Evolutionary conservation across 2,113 vertebrate species (phyloP), one percentile per base, ranked within the genome.

Genomic region (Thermophis baileyi): DNA sequence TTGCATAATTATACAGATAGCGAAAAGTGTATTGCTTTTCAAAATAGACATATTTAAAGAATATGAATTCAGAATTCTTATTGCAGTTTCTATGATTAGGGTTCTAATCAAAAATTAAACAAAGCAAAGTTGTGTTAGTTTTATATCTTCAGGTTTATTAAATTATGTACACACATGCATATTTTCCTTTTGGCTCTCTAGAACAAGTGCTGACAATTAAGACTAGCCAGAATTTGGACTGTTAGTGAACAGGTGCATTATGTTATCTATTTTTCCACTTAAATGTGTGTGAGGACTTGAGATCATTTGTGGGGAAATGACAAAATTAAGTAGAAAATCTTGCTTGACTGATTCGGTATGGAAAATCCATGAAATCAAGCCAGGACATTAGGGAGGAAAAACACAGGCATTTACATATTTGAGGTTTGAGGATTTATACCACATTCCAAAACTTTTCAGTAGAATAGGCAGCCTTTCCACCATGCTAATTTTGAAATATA

Each of bases 201-300:
- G 18, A 27, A 55, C 60, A 93, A 30, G 44, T 40, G 53, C 54
- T 44, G 40, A 74, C 90, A 91, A 91, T 53, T 44, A 22, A 24
- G 18, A 6, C 91, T 25, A 91, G 63, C 50, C 81, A 74, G 92
- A 54, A 87, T 85, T 30, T 49, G 69, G 35, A 50, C 46, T 60
- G 24, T 57, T 35, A 74, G 0, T 0, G 40, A 60, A 0, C 0
- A 91, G 44, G 86, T 16, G 1, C 91, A 86, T 9, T 16, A 1
- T 92, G 86, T 7, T 50, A 92, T 16, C 16, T 5, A 20, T 7
- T 89, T 25, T 5, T 35, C 88, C 54, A 87, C 0, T 0, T 91
- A 81, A 81, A 2, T 35, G 93, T 95, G 87, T 0, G 74, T 30
- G 22, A 95, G 94, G 14, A 49, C 0, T 88, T 85, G 14, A 88